Conservation (phyloP, 2,113 vertebrate genomes). For the Hymenochirus boettgeri region DNA sequence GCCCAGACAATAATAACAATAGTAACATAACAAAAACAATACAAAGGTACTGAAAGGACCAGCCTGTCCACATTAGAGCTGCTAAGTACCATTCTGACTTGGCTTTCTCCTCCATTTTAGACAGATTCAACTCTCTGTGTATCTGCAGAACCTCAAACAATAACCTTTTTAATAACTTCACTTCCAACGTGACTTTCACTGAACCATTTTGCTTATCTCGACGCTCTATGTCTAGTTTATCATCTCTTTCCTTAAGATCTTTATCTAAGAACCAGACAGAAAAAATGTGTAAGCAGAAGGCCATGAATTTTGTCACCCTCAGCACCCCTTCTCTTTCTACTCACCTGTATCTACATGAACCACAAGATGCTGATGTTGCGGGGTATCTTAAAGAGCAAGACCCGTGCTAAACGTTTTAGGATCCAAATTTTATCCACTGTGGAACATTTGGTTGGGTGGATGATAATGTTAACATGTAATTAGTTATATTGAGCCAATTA, state of each 20-base stretch:
- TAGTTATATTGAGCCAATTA: conserved; percentile 71
- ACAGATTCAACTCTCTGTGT: background rate
- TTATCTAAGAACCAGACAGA: too few species aligned
- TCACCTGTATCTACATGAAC: background rate
- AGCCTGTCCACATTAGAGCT: conserved; percentile 23
- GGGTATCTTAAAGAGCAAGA: background rate
- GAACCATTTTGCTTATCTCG: background rate
- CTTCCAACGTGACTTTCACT: background rate
- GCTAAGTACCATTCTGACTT: conserved; percentile 24
- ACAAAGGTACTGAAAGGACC: conserved; percentile 14
- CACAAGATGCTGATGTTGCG: background rate
- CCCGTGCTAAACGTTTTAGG: conserved; percentile 11
- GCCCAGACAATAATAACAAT: conserved; percentile 23
- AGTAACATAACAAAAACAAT: conserved; percentile 10
- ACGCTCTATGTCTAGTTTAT: background rate
- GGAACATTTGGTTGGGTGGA: background rate
- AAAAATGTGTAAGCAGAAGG: background rate
- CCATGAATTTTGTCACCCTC: accelerated
- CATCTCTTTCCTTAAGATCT: background rate
- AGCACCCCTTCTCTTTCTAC: accelerated
- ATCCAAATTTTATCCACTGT: conserved; percentile 13
- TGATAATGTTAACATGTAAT: conserved; percentile 65
- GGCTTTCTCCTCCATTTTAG: background rate
- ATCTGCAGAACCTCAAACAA: conserved; percentile 22
- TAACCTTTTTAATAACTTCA: conserved; percentile 23